Base-by-base conservation (phyloP, 1,140 invertebrate genomes). In the Neotoxoptera formosana region DNA sequence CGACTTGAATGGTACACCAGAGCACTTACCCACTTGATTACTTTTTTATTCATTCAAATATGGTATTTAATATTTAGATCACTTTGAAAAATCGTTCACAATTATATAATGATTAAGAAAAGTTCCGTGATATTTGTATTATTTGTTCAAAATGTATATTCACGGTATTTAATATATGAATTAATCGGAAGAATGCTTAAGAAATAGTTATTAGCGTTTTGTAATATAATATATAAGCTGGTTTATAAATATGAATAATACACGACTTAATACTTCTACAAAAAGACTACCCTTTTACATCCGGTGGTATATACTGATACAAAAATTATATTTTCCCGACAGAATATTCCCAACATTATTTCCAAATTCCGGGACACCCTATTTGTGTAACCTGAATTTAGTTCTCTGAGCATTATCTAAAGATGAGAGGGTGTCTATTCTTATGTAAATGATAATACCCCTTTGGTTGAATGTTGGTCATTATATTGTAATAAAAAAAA, bases 361-460 rank as follows among this genome's bases (percentile, higher is more conserved):
- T 48, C 30, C 30, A 21, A 8, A n/a, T 67, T n/a, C 56, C 56
- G 53, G 48, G 23, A n/a, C 30, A 67, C 45, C 30, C 41, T 81
- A 76, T 20, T 48, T 91, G 67, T 60, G 25, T 81, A 51, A 30
- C 25, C 17, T 34, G 60, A n/a, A 20, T 81, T 91, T n/a, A 91
- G 36, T 91, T 91, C 41, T 47, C n/a, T 47, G 20, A 23, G 45
- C 60, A 81, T 91, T 48, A 91, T n/a, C 60, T 20, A 81, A 51
- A 88, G 30, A 34, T 7, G 36, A 81, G 30, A 41, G 51, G 41
- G 34, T 25, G 56, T 47, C 90, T 81, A 91, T 91, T 91, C 90
- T 91, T 81, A 91, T 91, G 90, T 91, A 91, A 81, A 91, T 91
- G 45, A 91, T 30, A 67, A 76, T 81, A 60, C 25, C 30, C 30